Percentiles rank a stretch among this genome's conserved stretches.
Evolutionary conservation across 2,888 invertebrate species (phyloP).

Genomic region (Pachycephus smyrnensis): DNA sequence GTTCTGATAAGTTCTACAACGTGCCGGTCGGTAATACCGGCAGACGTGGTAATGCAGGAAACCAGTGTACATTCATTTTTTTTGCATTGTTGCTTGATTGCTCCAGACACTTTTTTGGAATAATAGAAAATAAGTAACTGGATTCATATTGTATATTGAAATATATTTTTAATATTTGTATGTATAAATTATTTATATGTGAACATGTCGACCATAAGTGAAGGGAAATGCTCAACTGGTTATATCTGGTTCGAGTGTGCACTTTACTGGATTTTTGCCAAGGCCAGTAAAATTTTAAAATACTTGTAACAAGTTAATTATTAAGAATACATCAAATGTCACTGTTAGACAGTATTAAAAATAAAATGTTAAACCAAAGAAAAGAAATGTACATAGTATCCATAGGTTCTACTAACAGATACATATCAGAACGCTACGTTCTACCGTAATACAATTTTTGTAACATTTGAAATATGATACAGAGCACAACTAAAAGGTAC

Average conservation of each 20-base stretch:
- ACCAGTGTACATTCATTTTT: not conserved
- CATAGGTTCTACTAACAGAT: not conserved
- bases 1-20: not conserved
- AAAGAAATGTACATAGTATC: not conserved
- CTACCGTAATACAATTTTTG: not conserved
- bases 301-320: not conserved
- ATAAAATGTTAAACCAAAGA: not conserved
- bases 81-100: not conserved
- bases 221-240: not conserved
- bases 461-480: not conserved
- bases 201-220: not conserved
- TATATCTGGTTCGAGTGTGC: not conserved
- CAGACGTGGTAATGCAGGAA: not conserved
- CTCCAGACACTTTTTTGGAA: not conserved
- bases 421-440: not conserved
- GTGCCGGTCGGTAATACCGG: not conserved
- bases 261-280: not conserved
- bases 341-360: not conserved
- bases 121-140: not conserved
- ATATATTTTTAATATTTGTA: not conserved
- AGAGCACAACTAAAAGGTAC: not conserved
- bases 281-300: not conserved
- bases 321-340: not conserved
- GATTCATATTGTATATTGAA: not conserved
- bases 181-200: not conserved